Percentiles rank a stretch among this genome's conserved stretches.
These are phyloP conservation scores for Stratiomys singularior DNA, from an alignment of 2,888 invertebrate species.

Conservation along the genomic window DNA sequence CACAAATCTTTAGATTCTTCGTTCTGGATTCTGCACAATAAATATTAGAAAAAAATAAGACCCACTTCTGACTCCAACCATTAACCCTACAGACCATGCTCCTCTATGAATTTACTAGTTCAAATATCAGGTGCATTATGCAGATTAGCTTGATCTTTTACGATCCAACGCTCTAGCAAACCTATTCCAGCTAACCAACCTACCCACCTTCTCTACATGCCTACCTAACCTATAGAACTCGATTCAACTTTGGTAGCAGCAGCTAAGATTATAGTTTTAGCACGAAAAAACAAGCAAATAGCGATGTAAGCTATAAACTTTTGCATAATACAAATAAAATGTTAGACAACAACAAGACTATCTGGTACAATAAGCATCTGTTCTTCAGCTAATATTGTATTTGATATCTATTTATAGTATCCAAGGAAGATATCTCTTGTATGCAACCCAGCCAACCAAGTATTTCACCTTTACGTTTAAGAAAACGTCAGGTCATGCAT, in stretches of 20 bases:
- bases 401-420: too few relatives aligned
- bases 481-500: too few relatives aligned
- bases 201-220: not conserved
- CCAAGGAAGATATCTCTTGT: too few relatives aligned
- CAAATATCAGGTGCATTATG: slow-evolving; percentile 11
- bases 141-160: slow-evolving; percentile 7
- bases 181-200: too few relatives aligned
- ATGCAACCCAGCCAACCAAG: too few relatives aligned
- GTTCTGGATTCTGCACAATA: too few relatives aligned
- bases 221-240: not conserved
- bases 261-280: slow-evolving; percentile 4
- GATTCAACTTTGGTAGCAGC: not conserved
- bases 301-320: not conserved
- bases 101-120: not conserved
- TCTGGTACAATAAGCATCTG: not conserved
- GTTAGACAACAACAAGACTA: not conserved
- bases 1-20: too few relatives aligned
- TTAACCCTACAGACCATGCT: not conserved
- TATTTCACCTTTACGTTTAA: too few relatives aligned
- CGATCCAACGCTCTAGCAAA: not conserved
- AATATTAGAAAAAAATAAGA: too few relatives aligned
- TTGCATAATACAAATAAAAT: slow-evolving; percentile 6
- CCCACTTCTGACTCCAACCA: too few relatives aligned
- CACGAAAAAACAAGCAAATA: not conserved
- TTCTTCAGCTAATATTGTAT: not conserved